phyloP scores from a whole-genome alignment of 1,140 invertebrate species.

The Medauroidea extradentata region DNA sequence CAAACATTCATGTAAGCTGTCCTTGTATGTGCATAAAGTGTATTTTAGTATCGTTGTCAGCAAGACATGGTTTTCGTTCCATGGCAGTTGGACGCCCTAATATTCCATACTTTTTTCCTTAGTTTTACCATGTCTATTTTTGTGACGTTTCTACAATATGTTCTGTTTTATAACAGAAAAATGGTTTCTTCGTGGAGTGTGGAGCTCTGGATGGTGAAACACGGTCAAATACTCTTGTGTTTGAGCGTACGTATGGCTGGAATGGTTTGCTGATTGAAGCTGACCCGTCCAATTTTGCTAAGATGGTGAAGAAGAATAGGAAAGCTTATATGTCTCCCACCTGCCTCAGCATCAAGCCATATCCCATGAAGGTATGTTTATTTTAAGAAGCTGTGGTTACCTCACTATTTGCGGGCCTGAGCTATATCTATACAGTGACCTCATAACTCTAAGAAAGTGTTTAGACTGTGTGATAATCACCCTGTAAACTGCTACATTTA shows the following conservation, averaged over 20 bases:
- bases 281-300: slow-evolving; percentile 47
- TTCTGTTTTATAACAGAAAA: slow-evolving; percentile 32
- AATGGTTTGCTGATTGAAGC: slow-evolving; percentile 51
- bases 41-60: too few relatives aligned
- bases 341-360: slow-evolving; percentile 41
- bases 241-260: slow-evolving; percentile 46
- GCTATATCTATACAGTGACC: too few relatives aligned
- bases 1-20: too few relatives aligned
- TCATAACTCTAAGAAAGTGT: too few relatives aligned
- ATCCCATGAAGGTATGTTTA: slow-evolving; percentile 42
- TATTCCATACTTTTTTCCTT: slow-evolving; percentile 4
- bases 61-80: too few relatives aligned
- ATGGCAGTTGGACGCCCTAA: slow-evolving; percentile 2
- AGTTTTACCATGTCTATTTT: not conserved
- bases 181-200: slow-evolving; percentile 51
- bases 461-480: too few relatives aligned
- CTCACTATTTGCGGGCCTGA: too few relatives aligned
- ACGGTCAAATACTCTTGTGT: slow-evolving; percentile 47
- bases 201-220: slow-evolving; percentile 51
- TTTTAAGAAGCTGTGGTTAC: too few relatives aligned
- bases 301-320: slow-evolving; percentile 43
- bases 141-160: not conserved
- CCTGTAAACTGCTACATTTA: too few relatives aligned
- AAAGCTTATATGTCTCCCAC: slow-evolving; percentile 42
- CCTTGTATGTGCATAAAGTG: too few relatives aligned